Base-by-base conservation (phyloP, 1,140 invertebrate genomes). In the Ericerus pela region DNA sequence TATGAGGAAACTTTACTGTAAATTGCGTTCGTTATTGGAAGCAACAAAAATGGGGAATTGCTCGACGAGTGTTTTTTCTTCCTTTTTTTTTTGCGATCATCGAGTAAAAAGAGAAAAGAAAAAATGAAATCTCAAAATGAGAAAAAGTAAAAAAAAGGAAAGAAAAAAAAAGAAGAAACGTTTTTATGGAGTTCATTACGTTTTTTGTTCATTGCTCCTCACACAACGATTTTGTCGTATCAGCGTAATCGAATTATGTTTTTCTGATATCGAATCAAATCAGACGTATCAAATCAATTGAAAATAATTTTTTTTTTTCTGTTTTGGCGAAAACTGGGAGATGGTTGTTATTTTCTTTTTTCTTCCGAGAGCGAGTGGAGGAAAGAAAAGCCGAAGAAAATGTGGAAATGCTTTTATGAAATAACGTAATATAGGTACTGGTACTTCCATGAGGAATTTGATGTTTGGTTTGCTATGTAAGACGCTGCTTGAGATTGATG, bases 221-320 rank as follows among this genome's bases (percentile, higher is more conserved):
- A 5, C n/a, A 38, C 36, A 38, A 14, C n/a, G 14, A 14, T n/a
- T n/a, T n/a, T n/a, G n/a, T n/a, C n/a, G n/a, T n/a, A 38, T 38
- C 16, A 18, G 16, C 8, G 41, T 47, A 47, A 47, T 47, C 41
- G 41, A 47, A 47, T 47, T 47, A 47, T 47, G 41, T 47, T 47
- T 47, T n/a, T n/a, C n/a, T 47, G 41, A 47, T 47, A 47, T 47
- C 41, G 41, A 47, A 47, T 47, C 41, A 47, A 47, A 47, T 47
- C 41, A 47, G 26, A 24, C 41, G 41, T 47, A 47, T 24, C 20
- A 3, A 47, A 24, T 47, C 41, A 24, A 47, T 47, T 47, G 41
- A 47, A 47, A 47, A 47, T 47, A 47, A 47, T 47, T 24, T 47
- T 47, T 47, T 24, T 18, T 24, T 47, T 33, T 10, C 30, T n/a